Conservation (phyloP, 2,797 vertebrate species). For the Hippopotamyrus pictus region DNA sequence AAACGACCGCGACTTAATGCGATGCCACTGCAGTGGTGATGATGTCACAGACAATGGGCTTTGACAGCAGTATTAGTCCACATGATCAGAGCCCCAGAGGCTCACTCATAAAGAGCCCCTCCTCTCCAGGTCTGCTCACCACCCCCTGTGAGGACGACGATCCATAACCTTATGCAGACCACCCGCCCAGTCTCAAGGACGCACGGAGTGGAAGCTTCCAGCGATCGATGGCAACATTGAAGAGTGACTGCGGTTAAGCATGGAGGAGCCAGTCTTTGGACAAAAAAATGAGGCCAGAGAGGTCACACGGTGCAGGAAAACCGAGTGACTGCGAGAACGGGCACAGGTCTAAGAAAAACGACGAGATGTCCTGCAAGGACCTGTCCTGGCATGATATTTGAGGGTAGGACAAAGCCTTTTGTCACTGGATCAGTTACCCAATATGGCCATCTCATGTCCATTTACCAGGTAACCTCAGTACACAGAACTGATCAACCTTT, state of each 20-base stretch:
- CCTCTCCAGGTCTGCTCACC: constrained; percentile 22
- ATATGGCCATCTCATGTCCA: neutral
- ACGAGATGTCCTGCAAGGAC: neutral
- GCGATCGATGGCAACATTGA: constrained; percentile 42
- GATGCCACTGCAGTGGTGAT: constrained; percentile 29
- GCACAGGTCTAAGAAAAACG: constrained; percentile 29
- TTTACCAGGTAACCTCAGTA: constrained; percentile 2
- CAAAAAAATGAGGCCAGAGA: constrained; percentile 47
- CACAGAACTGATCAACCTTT: neutral
- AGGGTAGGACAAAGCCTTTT: neutral
- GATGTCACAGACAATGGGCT: constrained; percentile 49
- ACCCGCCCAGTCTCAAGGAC: constrained; percentile 42
- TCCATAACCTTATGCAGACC: constrained; percentile 37
- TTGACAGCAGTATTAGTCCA: constrained; percentile 59
- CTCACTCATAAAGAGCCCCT: constrained; percentile 52
- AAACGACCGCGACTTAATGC: constrained; percentile 58
- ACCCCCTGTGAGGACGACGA: neutral
- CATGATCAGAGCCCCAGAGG: constrained; percentile 56
- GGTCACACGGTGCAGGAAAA: constrained; percentile 23
- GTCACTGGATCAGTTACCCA: neutral
- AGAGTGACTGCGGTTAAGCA: constrained; percentile 46
- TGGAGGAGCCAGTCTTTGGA: constrained; percentile 29
- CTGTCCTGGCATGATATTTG: neutral
- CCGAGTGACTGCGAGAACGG: constrained; percentile 52
- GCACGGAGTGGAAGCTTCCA: constrained; percentile 36